These are phyloP conservation scores for Falcunculus frontatus DNA, from an alignment of 2,113 vertebrate species.

Conservation along the genomic window DNA sequence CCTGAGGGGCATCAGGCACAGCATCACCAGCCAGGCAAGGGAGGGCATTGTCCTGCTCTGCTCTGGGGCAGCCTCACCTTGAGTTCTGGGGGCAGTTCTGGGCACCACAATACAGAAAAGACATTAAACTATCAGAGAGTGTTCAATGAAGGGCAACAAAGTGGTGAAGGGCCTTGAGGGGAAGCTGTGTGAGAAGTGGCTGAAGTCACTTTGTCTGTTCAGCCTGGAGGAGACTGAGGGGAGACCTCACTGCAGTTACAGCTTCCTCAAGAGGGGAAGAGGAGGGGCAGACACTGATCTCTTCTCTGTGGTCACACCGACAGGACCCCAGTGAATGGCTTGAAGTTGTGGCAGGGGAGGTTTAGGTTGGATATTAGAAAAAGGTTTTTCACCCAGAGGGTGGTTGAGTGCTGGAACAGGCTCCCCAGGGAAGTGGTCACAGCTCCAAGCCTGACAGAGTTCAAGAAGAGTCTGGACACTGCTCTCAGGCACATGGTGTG, in stretches of 20 bases:
- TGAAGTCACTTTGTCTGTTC: not conserved
- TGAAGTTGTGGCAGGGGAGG: not conserved
- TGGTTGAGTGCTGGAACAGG: not conserved
- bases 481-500: fast-evolving
- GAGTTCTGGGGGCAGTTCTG: not conserved
- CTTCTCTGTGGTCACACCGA: fast-evolving
- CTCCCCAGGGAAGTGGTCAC: not conserved
- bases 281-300: not conserved
- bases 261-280: fast-evolving
- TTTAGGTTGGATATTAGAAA: not conserved
- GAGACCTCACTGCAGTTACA: not conserved
- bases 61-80: not conserved
- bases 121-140: not conserved
- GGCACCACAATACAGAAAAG: not conserved
- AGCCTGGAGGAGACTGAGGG: not conserved
- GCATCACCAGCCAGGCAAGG: not conserved
- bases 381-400: fast-evolving
- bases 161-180: not conserved
- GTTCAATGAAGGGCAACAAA: not conserved
- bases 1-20: not conserved
- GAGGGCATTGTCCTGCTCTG: not conserved
- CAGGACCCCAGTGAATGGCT: not conserved
- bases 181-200: not conserved
- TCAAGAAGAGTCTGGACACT: fast-evolving
- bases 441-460: not conserved